These are phyloP conservation scores for Gandaritis pyraliata DNA, from an alignment of 2,888 invertebrate species.

Conservation along the genomic window DNA sequence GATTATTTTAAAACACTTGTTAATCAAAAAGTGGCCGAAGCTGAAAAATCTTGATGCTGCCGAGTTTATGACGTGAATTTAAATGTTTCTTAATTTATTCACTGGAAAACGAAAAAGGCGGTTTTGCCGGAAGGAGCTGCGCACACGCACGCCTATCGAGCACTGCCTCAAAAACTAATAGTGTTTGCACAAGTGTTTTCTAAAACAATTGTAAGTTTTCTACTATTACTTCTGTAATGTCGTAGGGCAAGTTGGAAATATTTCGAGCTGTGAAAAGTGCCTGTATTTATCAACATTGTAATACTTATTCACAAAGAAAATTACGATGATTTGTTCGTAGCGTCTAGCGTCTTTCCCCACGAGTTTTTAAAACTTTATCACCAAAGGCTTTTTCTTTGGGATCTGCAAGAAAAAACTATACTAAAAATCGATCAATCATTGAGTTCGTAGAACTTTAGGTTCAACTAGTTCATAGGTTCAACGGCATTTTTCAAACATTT, in stretches of 20 bases:
- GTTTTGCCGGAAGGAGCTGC: conserved; percentile 41
- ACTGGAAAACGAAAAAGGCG: conserved; percentile 36
- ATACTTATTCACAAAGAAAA: no score
- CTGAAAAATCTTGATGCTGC: background rate
- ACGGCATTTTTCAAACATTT: no score
- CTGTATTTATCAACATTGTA: background rate
- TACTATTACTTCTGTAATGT: conserved; percentile 78
- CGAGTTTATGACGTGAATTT: conserved; percentile 11
- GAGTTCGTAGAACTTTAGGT: no score
- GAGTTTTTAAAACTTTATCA: no score
- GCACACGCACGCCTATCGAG: conserved; percentile 55
- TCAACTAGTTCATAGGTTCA: no score
- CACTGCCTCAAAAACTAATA: conserved; percentile 67
- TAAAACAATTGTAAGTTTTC: conserved; percentile 81
- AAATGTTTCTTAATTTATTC: conserved; percentile 24
- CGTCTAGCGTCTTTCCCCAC: no score
- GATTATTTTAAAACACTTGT: conserved; percentile 20
- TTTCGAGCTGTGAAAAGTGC: conserved; percentile 1
- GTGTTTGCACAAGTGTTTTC: conserved; percentile 81
- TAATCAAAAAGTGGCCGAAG: conserved; percentile 2
- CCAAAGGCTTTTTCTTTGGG: no score
- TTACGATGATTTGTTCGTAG: no score
- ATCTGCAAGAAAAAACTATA: no score
- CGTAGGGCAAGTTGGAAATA: conserved; percentile 46
- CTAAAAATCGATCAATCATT: no score